These are phyloP conservation scores for Tiliacea citrago DNA, from an alignment of 2,888 invertebrate genomes.

Conservation along the genomic window DNA sequence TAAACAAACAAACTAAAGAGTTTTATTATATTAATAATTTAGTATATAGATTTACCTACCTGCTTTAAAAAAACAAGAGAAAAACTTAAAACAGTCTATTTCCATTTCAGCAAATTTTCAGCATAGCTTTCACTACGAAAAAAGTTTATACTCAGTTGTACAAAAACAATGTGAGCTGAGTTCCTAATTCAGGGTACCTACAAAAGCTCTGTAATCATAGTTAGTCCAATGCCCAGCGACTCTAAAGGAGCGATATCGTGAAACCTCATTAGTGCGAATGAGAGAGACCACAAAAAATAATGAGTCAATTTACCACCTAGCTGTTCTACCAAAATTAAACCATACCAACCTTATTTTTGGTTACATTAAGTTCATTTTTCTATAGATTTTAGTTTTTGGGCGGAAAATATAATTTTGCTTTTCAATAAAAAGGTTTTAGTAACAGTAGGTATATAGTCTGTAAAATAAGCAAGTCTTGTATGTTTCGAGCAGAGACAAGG, in stretches of 20 bases:
- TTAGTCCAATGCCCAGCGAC: conserved; percentile 30
- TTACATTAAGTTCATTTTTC: conserved; percentile 25
- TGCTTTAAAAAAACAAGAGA: neutral
- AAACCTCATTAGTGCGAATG: conserved; percentile 82
- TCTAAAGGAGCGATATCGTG: conserved; percentile 70
- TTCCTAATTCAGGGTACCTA: conserved; percentile 14
- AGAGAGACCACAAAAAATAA: conserved; percentile 83
- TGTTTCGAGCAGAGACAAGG: conserved; percentile 41
- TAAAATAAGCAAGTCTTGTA: conserved; percentile 42
- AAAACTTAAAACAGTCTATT: neutral
- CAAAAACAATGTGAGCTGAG: conserved; percentile 27
- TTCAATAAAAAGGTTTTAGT: conserved; percentile 62
- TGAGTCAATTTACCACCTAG: conserved; percentile 70
- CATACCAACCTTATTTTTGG: conserved; percentile 34
- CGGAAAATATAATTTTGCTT: conserved; percentile 49
- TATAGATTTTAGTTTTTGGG: neutral
- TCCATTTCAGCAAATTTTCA: neutral
- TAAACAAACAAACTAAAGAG: too few relatives aligned
- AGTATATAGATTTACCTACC: too few relatives aligned
- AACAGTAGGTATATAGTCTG: conserved; percentile 44
- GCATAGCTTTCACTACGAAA: conserved; percentile 14
- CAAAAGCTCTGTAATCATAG: conserved; percentile 45
- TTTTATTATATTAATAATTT: too few relatives aligned
- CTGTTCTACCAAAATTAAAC: conserved; percentile 7
- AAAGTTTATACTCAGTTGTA: neutral